Base-by-base conservation (phyloP, 1,140 invertebrate species). In the Bombyx mori region DNA sequence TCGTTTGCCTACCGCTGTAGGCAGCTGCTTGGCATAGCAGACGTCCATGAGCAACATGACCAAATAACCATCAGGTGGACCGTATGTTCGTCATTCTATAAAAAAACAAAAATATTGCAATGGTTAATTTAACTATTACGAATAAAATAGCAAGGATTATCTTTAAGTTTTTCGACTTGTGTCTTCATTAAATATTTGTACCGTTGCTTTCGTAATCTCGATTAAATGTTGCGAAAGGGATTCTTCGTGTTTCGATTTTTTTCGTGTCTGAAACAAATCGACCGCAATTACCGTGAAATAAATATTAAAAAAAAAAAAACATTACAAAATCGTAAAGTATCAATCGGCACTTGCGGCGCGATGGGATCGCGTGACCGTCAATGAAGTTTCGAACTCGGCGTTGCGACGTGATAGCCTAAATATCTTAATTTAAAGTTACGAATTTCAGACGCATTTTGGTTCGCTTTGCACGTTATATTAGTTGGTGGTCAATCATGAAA, bases 361-460 rank as follows among this genome's bases (percentile, higher is more conserved):
- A 52, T 63, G 52, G 63, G 57, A 61, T 75, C 61, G 75, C 77
- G 77, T 79, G 77, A 79, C 75, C 75, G 56, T 64, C 62, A 62
- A 69, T 66, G 58, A 49, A 62, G 53, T 59, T 56, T 47, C 61
- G 56, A 42, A 50, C 54, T 57, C 57, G 57, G 26, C 46, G 54
- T 60, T 66, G 52, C 58, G 47, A 63, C 59, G 9, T 7, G 52
- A 56, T 56, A 53, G 43, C 52, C 56, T 47, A 51, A 43, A 48
- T 47, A 26, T 54, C 22, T 49, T 54, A 43, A 35, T 35, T 46
- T 47, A 46, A 4, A 46, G 42, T 56, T 35, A 35, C 26, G 0
- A 3, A 35, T 35, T 56, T 56, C 55, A 56, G 47, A 56, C 22
- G 26, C 6, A 56, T 48, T 52, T 52, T 42, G 42, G 46, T n/a